Conservation (phyloP, 2,888 invertebrate genomes). For the Chouioia cunea region DNA sequence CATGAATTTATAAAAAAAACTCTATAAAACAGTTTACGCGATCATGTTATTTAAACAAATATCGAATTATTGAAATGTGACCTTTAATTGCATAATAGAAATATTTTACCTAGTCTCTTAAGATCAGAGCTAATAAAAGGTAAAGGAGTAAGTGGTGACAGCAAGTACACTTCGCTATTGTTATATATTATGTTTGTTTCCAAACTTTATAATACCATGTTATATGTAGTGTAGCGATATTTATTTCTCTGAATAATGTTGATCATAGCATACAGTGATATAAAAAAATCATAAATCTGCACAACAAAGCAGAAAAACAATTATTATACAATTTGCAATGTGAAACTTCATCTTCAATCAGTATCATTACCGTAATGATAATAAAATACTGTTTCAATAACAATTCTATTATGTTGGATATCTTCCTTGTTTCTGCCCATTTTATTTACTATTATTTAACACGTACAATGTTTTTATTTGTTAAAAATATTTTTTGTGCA, state of each 20-base stretch:
- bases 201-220: constrained; percentile 48
- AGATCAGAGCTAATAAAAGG: constrained; percentile 35
- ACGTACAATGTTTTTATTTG: neutral
- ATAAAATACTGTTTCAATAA: constrained; percentile 41
- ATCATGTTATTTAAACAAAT: constrained; percentile 5
- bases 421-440: neutral
- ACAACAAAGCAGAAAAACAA: constrained; percentile 24
- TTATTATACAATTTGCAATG: constrained; percentile 39
- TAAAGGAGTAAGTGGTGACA: constrained; percentile 32
- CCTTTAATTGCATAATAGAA: constrained; percentile 31
- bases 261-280: constrained; percentile 42
- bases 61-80: constrained; percentile 17
- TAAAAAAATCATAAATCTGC: constrained; percentile 39
- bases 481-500: too few species aligned
- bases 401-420: constrained; percentile 8
- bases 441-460: constrained; percentile 4
- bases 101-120: constrained; percentile 43
- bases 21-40: neutral
- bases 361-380: constrained; percentile 35
- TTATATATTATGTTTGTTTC: constrained; percentile 47
- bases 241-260: constrained; percentile 44
- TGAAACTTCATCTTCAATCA: constrained; percentile 30
- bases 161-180: constrained; percentile 36
- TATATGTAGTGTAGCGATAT: constrained; percentile 47
- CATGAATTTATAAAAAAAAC: constrained; percentile 3